Conservation (phyloP, 2,797 vertebrate species). For the Graptemys geographica region DNA sequence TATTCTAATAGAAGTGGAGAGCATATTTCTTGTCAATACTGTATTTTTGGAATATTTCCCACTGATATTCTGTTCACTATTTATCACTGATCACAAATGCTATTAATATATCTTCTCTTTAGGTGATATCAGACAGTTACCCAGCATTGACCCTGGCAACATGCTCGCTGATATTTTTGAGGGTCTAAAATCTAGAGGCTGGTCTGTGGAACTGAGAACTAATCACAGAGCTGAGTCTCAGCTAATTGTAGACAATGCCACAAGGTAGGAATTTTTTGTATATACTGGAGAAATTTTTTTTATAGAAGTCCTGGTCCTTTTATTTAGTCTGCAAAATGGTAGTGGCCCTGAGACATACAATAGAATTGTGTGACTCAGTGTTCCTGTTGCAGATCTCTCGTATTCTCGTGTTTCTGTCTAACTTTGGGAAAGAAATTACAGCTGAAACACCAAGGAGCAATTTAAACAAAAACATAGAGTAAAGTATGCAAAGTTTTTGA, state of each 20-base stretch:
- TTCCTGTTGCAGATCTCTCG: not conserved
- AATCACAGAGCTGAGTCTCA: slow-evolving; percentile 89
- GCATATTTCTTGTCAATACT: not conserved
- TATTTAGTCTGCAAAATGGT: not conserved
- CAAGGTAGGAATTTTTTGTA: slow-evolving; percentile 77
- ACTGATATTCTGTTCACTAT: not conserved
- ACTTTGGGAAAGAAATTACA: not conserved
- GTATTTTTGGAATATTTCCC: not conserved
- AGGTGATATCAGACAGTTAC: slow-evolving; percentile 89
- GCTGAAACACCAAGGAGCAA: fast-evolving
- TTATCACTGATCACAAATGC: not conserved
- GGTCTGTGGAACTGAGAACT: slow-evolving; percentile 85
- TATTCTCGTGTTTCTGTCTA: not conserved
- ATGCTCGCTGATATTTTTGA: slow-evolving; percentile 84
- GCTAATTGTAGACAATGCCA: slow-evolving; percentile 87
- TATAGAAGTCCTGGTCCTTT: not conserved
- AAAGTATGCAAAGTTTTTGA: not conserved
- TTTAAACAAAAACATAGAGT: not conserved
- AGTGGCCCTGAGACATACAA: not conserved
- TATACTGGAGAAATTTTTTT: not conserved
- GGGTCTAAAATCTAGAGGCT: slow-evolving; percentile 76
- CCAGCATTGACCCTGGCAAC: slow-evolving; percentile 90
- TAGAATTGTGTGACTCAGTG: not conserved
- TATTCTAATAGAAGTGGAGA: not conserved
- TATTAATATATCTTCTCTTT: not conserved